Conservation (phyloP, 2,797 vertebrate genomes). For the Oryzias dopingdopingensis region DNA sequence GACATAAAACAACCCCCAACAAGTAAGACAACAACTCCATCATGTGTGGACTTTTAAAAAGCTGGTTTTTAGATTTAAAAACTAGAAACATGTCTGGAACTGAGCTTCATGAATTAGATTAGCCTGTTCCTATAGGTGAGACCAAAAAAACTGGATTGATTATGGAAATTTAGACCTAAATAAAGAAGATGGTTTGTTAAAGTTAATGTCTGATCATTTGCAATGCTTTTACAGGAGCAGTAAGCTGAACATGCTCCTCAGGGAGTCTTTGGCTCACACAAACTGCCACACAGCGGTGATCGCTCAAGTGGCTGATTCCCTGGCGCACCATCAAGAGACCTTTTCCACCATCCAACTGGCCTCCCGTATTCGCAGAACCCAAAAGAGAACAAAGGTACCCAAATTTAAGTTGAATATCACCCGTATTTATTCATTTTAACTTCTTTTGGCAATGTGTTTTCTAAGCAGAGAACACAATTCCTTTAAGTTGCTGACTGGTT, state of each 20-base stretch:
- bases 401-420: too few relatives aligned
- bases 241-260: constrained; percentile 93
- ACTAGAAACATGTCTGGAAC: too few relatives aligned
- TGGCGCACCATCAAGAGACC: constrained; percentile 86
- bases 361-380: constrained; percentile 88
- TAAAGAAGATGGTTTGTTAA: not conserved
- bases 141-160: not conserved
- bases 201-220: constrained; percentile 12
- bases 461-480: too few relatives aligned
- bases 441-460: too few relatives aligned
- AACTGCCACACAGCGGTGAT: constrained; percentile 93
- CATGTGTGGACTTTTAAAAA: not conserved
- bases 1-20: constrained; percentile 88
- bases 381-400: constrained; percentile 91
- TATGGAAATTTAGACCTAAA: too few relatives aligned
- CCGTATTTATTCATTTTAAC: too few relatives aligned
- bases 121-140: not conserved
- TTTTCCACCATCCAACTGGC: constrained; percentile 93
- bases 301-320: constrained; percentile 86
- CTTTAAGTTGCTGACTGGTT: too few relatives aligned
- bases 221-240: constrained; percentile 80
- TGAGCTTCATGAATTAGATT: too few relatives aligned
- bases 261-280: constrained; percentile 91
- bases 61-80: too few relatives aligned
- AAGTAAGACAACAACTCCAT: constrained; percentile 80